These are phyloP conservation scores for Polyergus mexicanus DNA, from an alignment of 1,140 invertebrate genomes.

Conservation along the genomic window DNA sequence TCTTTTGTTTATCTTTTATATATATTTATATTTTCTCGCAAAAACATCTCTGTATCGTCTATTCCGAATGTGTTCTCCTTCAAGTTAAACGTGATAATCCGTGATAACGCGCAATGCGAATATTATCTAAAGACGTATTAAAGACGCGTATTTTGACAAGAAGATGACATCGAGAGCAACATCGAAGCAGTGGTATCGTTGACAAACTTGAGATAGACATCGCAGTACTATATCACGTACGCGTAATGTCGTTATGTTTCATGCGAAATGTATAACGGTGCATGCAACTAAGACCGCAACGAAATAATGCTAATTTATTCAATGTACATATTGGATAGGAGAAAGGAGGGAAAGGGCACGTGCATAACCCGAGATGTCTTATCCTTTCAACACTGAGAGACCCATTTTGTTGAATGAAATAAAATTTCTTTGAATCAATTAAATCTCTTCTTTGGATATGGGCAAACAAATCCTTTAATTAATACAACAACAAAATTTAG, in stretches of 20 bases:
- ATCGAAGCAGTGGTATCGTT: not conserved
- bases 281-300: not conserved
- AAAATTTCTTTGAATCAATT: no score
- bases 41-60: not conserved
- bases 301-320: slow-evolving; percentile 66
- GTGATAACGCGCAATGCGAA: slow-evolving; percentile 10
- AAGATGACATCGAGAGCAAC: not conserved
- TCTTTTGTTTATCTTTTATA: not conserved
- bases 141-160: slow-evolving; percentile 40
- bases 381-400: no score
- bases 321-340: slow-evolving; percentile 39
- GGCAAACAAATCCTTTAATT: no score
- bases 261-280: slow-evolving; percentile 45
- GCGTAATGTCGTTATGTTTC: slow-evolving; percentile 6
- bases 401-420: no score
- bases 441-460: no score
- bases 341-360: not conserved
- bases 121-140: slow-evolving; percentile 33
- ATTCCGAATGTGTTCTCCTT: not conserved
- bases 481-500: no score
- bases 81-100: slow-evolving; percentile 17
- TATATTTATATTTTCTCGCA: no score
- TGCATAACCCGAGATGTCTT: slow-evolving; percentile 13
- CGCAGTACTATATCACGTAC: slow-evolving; percentile 17
- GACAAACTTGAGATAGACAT: slow-evolving; percentile 49